These are phyloP conservation scores for Xyliphius kryptos DNA, from an alignment of 2,113 vertebrate genomes.

Conservation along the genomic window DNA sequence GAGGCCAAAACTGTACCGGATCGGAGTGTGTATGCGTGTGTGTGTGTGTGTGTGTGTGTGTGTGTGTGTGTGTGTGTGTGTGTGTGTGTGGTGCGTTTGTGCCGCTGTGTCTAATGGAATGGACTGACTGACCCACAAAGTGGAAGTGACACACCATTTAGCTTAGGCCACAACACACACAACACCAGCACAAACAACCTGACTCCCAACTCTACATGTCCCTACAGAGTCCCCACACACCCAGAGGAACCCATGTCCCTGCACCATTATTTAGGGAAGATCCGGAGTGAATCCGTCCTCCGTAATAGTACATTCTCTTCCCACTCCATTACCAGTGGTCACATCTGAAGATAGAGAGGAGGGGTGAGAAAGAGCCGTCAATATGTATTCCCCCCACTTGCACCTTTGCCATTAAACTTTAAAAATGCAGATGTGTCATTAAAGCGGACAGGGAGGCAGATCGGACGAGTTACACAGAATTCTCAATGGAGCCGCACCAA, in stretches of 20 bases:
- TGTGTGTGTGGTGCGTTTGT: conserved; percentile 30
- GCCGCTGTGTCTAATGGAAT: conserved; percentile 41
- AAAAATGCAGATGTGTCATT: conserved; percentile 58
- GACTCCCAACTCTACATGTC: conserved; percentile 32
- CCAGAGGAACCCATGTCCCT: conserved; percentile 31
- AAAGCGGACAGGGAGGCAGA: conserved; percentile 53
- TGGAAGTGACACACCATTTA: conserved; percentile 52
- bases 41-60: neutral
- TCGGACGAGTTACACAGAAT: conserved; percentile 44
- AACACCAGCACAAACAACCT: conserved; percentile 10
- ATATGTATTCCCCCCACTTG: conserved; percentile 56
- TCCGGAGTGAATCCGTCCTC: neutral
- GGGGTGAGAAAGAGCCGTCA: conserved; percentile 58
- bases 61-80: conserved; percentile 2
- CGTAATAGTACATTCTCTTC: conserved; percentile 21
- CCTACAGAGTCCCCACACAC: conserved; percentile 36
- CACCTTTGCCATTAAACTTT: conserved; percentile 60
- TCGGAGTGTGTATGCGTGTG: conserved; percentile 7
- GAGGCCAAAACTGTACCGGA: conserved; percentile 32
- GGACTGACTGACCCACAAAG: conserved; percentile 51
- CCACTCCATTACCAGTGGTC: conserved; percentile 28
- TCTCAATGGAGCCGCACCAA: conserved; percentile 44
- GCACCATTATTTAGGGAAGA: conserved; percentile 31
- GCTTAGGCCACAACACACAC: conserved; percentile 24
- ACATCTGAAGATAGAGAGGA: conserved; percentile 17